Base-by-base conservation (phyloP, 2,113 vertebrate species). In the Chaetodon trifascialis region DNA sequence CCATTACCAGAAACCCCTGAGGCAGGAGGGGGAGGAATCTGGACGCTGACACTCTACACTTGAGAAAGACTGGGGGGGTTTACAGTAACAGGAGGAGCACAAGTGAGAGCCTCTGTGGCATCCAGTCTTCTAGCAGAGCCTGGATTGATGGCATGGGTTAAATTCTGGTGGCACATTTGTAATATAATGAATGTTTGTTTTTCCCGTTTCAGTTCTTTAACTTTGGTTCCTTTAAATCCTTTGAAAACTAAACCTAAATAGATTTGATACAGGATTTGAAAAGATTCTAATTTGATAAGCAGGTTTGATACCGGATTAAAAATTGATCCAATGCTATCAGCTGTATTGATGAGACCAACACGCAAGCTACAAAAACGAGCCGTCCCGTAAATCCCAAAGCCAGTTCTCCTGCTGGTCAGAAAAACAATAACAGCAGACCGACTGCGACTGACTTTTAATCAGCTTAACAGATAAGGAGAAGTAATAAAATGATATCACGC, bases 41-140 rank as follows among this genome's bases (percentile, higher is more conserved):
- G 72, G 64, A 74, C n/a, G 8, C 42, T 77, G 87, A 92, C 52
- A 91, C 64, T 42, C 73, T 69, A 90, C 76, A 87, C 80, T 74
- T 66, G 38, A 80, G 47, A 68, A 25, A 58, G 67, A 44, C 73
- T 2, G 11, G n/a, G 4, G 77, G 67, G 67, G 44, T 1, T 52
- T 85, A 70, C 58, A 72, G 83, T 66, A 66, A 77, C 44, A 25
- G n/a, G 42, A 68, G 75, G n/a, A 40, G 46, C 12, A 5, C n/a
- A 55, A 64, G 55, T 54, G 69, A 85, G 40, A 84, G 51, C 25
- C 38, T 66, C 6, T 74, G 62, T 49, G 65, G 66, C 38, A 74
- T 69, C 74, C 40, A 62, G 51, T 21, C 55, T 64, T 71, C 59
- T 25, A 52, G 42, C 3, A 42, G 54, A 73, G 44, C 44, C 75